phyloP scores from a whole-genome alignment of 1,140 invertebrate genomes.

The Venturia canescens region DNA sequence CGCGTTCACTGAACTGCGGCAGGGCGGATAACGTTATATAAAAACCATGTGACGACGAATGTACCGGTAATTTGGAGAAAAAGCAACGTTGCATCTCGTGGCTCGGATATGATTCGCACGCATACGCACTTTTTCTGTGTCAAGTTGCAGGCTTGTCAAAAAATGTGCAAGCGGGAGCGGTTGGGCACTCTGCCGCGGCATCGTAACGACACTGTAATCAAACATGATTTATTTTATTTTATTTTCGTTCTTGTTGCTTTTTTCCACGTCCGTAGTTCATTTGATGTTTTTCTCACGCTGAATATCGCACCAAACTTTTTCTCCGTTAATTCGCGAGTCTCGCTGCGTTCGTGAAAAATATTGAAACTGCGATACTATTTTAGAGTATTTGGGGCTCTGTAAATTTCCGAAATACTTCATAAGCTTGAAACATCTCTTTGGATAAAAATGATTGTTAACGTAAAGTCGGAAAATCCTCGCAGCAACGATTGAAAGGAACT shows the following conservation, averaged over 20 bases:
- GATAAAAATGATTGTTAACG: too few species aligned
- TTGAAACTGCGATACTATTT: too few species aligned
- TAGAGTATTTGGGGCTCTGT: too few species aligned
- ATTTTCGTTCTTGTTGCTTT: background rate
- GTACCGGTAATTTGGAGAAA: background rate
- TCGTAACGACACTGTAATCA: slow-evolving; percentile 46
- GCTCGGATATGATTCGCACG: slow-evolving; percentile 82
- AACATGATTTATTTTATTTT: slow-evolving; percentile 42
- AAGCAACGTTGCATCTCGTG: slow-evolving; percentile 69
- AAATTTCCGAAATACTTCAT: too few species aligned
- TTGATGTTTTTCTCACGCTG: slow-evolving; percentile 35
- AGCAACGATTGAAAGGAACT: too few species aligned
- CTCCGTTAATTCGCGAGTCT: slow-evolving; percentile 48
- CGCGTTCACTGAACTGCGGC: too few species aligned
- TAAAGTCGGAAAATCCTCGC: too few species aligned
- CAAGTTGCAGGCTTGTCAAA: slow-evolving; percentile 79
- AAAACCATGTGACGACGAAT: too few species aligned
- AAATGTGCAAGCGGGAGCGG: slow-evolving; percentile 56
- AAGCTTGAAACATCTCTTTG: too few species aligned
- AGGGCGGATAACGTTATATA: too few species aligned
- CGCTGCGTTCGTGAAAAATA: background rate
- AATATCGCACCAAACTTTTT: slow-evolving; percentile 68
- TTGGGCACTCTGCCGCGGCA: slow-evolving; percentile 58
- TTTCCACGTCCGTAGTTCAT: slow-evolving; percentile 26
- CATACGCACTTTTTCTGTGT: slow-evolving; percentile 66